Base-by-base conservation (phyloP, 2,113 vertebrate species). In the Talpa occidentalis region DNA sequence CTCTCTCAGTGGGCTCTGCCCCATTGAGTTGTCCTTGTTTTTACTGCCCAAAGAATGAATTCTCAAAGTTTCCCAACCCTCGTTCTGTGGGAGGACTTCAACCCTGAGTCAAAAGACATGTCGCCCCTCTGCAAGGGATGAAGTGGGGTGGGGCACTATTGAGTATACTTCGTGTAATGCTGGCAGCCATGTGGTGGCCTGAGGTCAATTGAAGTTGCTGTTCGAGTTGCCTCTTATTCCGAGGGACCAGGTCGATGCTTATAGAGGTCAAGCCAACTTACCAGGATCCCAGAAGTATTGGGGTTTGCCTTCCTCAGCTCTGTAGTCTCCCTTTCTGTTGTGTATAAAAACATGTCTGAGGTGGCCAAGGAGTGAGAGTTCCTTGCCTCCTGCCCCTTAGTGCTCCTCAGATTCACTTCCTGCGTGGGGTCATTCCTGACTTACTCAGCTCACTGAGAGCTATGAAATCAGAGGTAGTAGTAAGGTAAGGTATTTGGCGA, bases 361-460 rank as follows among this genome's bases (percentile, higher is more conserved):
- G 21, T 6, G 7, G 54, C 52, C 4, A 21, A 1, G 21, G 54
- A 56, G 54, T 56, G 21, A 56, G 54, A 5, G 54, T 22, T 22
- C 21, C 54, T 60, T 52, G 59, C 44, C n/a, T 22, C 44, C 1
- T 0, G 28, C 11, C 26, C 16, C 56, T 35, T 35, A 30, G 40
- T 67, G 14, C 35, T 70, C 24, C 19, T 17, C 24, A 35, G 47
- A 54, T 28, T 69, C 37, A 37, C 17, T 60, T 35, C 67, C 4
- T 26, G 6, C 6, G 0, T 6, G n/a, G 72, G n/a, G 24, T 54
- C 4, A 35, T 8, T 54, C 17, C 73, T 40, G 62, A 26, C 40
- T 40, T 4, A 0, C 9, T 12, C 6, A 3, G 52, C 28, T 77
- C 1, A n/a, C 5, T 0, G 10, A 21, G 7, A 11, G 30, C 26